These are phyloP conservation scores for Enteromius argenteus DNA, from an alignment of 2,797 vertebrate genomes.

Conservation along the genomic window DNA sequence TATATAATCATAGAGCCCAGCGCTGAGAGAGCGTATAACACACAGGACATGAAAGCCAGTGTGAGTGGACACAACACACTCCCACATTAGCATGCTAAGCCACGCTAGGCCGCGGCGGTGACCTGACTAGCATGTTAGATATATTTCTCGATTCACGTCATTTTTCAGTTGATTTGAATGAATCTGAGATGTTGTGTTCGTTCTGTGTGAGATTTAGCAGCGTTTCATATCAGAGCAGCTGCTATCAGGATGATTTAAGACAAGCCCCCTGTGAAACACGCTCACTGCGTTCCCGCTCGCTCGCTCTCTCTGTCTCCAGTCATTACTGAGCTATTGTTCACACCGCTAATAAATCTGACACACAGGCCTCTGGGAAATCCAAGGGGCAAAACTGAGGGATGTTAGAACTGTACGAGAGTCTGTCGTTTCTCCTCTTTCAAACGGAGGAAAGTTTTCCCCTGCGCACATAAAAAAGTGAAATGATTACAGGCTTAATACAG, in stretches of 20 bases:
- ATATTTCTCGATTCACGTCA: not conserved
- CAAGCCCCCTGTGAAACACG: not conserved
- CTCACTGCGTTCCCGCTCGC: not conserved
- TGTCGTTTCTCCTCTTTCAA: conserved; percentile 23
- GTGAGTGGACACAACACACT: not conserved
- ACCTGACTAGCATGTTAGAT: not conserved
- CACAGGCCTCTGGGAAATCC: conserved; percentile 58
- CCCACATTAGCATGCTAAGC: not conserved
- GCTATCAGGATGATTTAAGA: conserved; percentile 26
- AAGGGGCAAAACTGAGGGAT: conserved; percentile 60
- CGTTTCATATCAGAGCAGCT: not conserved
- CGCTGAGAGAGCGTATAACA: not conserved
- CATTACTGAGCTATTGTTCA: conserved; percentile 78
- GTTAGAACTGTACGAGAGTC: conserved; percentile 54
- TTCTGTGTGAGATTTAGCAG: not conserved
- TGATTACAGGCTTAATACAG: conserved; percentile 1
- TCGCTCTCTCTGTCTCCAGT: conserved; percentile 59
- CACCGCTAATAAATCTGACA: conserved; percentile 75
- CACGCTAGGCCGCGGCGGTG: not conserved
- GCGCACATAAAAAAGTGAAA: not conserved
- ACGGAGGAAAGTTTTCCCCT: conserved; percentile 10
- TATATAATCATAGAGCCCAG: not conserved
- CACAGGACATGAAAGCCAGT: not conserved
- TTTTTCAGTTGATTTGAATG: not conserved
- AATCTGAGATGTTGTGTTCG: not conserved